Evolutionary conservation across 2,888 invertebrate genomes (phyloP).

Genomic region (Coelinius sp.): DNA sequence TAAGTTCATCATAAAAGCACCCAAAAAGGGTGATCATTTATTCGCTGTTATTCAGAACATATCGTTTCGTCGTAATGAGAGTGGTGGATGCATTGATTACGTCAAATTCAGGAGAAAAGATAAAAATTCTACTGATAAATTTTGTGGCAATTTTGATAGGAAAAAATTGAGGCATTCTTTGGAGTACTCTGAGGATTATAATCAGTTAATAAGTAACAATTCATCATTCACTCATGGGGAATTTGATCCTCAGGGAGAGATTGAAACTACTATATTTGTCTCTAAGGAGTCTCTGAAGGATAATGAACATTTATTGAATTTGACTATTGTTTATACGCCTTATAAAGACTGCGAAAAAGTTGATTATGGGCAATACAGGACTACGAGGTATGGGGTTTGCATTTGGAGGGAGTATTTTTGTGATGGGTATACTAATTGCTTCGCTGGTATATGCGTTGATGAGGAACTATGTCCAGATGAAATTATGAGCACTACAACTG

Average conservation of each 20-base stretch:
- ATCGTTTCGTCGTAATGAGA: slow-evolving; percentile 67
- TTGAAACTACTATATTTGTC: slow-evolving; percentile 71
- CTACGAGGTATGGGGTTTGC: slow-evolving; percentile 61
- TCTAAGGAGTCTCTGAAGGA: slow-evolving; percentile 59
- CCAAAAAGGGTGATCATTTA: slow-evolving; percentile 66
- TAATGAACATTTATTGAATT: slow-evolving; percentile 63
- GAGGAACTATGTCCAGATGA: slow-evolving; percentile 67
- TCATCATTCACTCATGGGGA: slow-evolving; percentile 39
- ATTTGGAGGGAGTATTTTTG: slow-evolving; percentile 70
- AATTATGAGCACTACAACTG: slow-evolving; percentile 55
- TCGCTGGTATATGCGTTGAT: slow-evolving; percentile 69
- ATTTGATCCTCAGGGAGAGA: slow-evolving; percentile 55
- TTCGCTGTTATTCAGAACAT: slow-evolving; percentile 73
- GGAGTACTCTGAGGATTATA: slow-evolving; percentile 20
- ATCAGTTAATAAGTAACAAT: slow-evolving; percentile 42
- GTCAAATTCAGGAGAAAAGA: slow-evolving; percentile 68
- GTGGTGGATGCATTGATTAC: slow-evolving; percentile 71
- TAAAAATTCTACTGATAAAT: slow-evolving; percentile 54
- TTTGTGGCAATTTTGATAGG: slow-evolving; percentile 67
- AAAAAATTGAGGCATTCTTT: slow-evolving; percentile 45
- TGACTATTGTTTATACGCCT: slow-evolving; percentile 72
- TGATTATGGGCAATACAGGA: slow-evolving; percentile 51
- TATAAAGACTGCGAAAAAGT: slow-evolving; percentile 62
- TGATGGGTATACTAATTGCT: slow-evolving; percentile 72
- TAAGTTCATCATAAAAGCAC: slow-evolving; percentile 56